phyloP scores from a whole-genome alignment of 1,140 invertebrate species.

The Ditylenchus dipsaci region DNA sequence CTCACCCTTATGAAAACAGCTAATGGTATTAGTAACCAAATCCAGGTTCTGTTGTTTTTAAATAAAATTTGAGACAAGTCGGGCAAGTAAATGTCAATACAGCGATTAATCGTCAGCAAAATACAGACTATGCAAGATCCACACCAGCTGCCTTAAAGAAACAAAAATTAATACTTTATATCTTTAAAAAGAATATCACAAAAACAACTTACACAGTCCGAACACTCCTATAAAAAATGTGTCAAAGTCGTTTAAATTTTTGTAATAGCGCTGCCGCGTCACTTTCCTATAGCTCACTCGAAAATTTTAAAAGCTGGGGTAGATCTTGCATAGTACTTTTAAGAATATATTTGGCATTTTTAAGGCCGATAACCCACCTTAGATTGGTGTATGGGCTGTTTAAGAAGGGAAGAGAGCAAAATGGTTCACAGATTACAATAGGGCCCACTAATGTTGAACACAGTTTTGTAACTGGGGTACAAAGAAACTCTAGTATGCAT shows the following conservation, averaged over 20 bases:
- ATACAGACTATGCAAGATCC: neutral
- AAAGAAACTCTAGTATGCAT: too few relatives aligned
- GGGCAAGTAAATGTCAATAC: neutral
- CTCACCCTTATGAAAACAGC: neutral
- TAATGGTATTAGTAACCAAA: neutral
- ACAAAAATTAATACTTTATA: neutral
- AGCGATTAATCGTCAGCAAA: neutral
- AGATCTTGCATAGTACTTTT: too few relatives aligned
- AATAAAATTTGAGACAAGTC: neutral
- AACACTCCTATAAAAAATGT: neutral
- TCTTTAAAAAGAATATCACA: neutral
- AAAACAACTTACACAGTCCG: neutral
- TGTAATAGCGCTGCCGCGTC: neutral
- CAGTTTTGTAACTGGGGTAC: too few relatives aligned
- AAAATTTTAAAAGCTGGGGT: neutral
- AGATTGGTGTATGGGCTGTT: too few relatives aligned
- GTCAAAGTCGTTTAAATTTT: neutral
- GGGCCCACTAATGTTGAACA: too few relatives aligned
- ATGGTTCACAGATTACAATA: too few relatives aligned
- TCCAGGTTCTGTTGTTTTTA: neutral
- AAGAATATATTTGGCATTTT: too few relatives aligned
- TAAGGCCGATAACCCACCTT: too few relatives aligned
- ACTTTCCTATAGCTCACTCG: neutral
- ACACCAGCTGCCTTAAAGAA: neutral
- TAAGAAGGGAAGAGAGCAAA: too few relatives aligned